Base-by-base conservation (phyloP, 2,888 invertebrate genomes). In the Yponomeuta plumbellus region DNA sequence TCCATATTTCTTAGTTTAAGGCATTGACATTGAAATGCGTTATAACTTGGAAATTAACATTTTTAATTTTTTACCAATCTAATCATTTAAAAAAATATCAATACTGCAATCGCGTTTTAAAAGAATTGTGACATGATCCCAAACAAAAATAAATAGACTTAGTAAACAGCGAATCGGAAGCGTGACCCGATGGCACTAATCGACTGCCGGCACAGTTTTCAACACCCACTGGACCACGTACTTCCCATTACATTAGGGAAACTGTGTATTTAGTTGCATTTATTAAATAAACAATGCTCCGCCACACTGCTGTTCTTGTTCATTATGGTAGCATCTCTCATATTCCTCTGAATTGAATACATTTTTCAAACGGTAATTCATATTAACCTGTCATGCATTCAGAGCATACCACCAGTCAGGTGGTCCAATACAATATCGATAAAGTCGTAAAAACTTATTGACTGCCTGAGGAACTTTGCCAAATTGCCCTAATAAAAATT, bases 101-200 rank as follows among this genome's bases (percentile, higher is more conserved):
- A 8, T 34, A 1, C 34, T 34, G 3, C 5, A 34, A 34, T 6
- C 34, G 34, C 34, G 8, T 34, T 34, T 34, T 1, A 34, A 34
- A 34, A 26, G 26, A 34, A 4, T 5, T 52, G 44, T 13, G 1
- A 13, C 17, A 52, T 5, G 13, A 17, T 52, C 13, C 44, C 13
- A 52, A 52, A 17, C 44, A 52, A 17, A 52, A 52, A 34, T 5
- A 34, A 34, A 10, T 52, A 52, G 44, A 34, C 44, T 1, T 2
- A 17, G 44, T 52, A 52, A 52, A 13, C 21, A 58, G 58, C 13
- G 58, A 22, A 52, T 17, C 17, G 63, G 44, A 64, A 64, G 40
- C 21, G 39, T 70, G 69, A 69, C 70, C 72, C 64, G 67, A 44
- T 66, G 65, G 56, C 68, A 68, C 67, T 68, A 68, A 71, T 69